Conservation (phyloP, 1,140 invertebrate species). For the Diploscapter pachys region DNA sequence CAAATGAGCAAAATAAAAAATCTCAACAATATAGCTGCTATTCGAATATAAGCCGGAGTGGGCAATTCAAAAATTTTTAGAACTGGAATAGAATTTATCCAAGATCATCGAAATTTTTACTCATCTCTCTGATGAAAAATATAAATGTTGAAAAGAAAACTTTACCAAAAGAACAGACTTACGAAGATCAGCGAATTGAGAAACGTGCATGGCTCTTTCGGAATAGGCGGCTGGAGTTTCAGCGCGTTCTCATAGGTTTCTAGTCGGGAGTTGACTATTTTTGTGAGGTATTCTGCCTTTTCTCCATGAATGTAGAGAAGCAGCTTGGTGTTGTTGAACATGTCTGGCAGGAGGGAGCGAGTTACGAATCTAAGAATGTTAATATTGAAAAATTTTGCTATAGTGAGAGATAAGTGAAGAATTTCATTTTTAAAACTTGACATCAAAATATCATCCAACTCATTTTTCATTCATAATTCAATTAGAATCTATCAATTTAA, state of each 20-base stretch:
- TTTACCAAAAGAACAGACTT: background rate
- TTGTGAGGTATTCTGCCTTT: slow-evolving; percentile 29
- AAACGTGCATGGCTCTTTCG: slow-evolving; percentile 23
- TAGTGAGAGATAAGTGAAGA: too few species aligned
- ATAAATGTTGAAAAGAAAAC: too few species aligned
- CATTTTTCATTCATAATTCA: background rate
- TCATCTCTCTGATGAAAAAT: too few species aligned
- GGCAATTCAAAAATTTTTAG: too few species aligned
- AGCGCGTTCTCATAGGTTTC: slow-evolving; percentile 19
- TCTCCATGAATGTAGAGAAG: slow-evolving; percentile 35
- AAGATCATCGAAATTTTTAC: too few species aligned
- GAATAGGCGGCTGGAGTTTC: slow-evolving; percentile 32
- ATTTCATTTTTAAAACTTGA: too few species aligned
- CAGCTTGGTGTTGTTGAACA: slow-evolving; percentile 38
- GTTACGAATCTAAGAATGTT: slow-evolving; percentile 10
- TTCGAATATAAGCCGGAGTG: too few species aligned
- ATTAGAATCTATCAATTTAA: background rate
- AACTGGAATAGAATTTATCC: too few species aligned
- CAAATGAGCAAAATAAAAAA: too few species aligned
- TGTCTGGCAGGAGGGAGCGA: slow-evolving; percentile 21
- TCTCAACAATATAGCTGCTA: too few species aligned
- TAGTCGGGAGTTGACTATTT: slow-evolving; percentile 23
- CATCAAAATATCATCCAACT: too few species aligned
- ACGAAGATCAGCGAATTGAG: slow-evolving; percentile 30
- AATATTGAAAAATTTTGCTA: too few species aligned